Evolutionary conservation across 2,797 vertebrate species (phyloP).

Genomic region (Pempheris klunzingeri): DNA sequence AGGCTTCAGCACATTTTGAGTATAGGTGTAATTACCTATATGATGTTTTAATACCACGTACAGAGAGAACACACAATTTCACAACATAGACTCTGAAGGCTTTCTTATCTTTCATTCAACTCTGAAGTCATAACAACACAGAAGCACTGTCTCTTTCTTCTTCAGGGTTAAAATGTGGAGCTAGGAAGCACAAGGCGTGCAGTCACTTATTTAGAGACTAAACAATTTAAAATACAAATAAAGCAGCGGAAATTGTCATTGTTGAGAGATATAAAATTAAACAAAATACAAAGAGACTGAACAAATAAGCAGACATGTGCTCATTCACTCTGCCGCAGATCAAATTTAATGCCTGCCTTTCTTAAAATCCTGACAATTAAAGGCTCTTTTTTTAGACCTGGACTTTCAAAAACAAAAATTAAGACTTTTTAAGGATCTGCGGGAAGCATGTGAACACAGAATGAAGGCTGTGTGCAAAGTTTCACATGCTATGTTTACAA

Average conservation of each 20-base stretch:
- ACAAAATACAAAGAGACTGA: conserved; percentile 49
- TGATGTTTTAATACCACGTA: not conserved
- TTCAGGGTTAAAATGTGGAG: conserved; percentile 18
- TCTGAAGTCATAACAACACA: not conserved
- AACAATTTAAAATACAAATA: conserved; percentile 40
- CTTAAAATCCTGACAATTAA: conserved; percentile 60
- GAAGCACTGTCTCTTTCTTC: not conserved
- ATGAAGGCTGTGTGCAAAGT: conserved; percentile 11
- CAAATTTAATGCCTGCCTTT: conserved; percentile 54
- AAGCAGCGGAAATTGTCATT: conserved; percentile 37
- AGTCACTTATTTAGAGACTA: conserved; percentile 8
- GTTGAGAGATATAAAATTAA: conserved; percentile 41
- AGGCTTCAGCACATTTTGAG: not conserved
- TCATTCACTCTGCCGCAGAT: conserved; percentile 50
- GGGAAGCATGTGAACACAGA: conserved; percentile 29
- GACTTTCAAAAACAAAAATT: conserved; percentile 56
- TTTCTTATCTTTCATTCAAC: not conserved
- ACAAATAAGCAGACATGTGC: conserved; percentile 41
- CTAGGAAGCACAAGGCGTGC: not conserved
- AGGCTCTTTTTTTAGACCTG: conserved; percentile 47
- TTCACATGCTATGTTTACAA: conserved; percentile 12
- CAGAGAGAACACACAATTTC: not conserved
- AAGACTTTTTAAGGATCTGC: conserved; percentile 38
- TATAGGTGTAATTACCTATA: not conserved
- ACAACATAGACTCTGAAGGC: not conserved